phyloP scores from a whole-genome alignment of 2,888 invertebrate species.

The Yponomeuta malinellus region DNA sequence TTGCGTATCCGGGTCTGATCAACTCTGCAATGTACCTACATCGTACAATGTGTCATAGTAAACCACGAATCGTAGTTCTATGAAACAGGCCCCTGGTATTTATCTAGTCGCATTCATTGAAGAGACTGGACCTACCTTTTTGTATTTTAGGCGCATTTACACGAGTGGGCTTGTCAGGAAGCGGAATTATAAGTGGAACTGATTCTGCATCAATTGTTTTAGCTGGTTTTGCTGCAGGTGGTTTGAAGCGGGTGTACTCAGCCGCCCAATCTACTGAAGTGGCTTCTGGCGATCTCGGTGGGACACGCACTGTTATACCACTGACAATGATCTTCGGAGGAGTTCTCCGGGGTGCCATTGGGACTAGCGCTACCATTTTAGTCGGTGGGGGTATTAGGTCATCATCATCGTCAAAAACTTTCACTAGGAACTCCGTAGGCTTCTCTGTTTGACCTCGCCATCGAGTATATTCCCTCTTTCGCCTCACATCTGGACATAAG shows the following conservation, averaged over 20 bases:
- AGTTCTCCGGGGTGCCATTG: background rate
- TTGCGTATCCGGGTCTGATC: no score
- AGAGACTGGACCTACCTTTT: background rate
- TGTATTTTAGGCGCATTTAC: background rate
- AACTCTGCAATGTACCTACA: no score
- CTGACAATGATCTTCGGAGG: background rate
- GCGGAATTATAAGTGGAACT: background rate
- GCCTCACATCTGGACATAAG: slow-evolving; percentile 38
- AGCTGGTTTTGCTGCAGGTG: background rate
- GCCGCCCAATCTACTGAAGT: background rate
- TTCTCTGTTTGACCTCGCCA: slow-evolving; percentile 50
- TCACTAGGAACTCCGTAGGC: slow-evolving; percentile 59
- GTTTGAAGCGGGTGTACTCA: background rate
- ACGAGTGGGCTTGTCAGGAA: background rate
- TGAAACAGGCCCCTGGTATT: no score
- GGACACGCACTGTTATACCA: background rate
- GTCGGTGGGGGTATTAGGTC: background rate
- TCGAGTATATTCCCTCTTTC: slow-evolving; percentile 60
- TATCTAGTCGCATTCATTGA: no score
- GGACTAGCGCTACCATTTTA: background rate
- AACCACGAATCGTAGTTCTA: no score
- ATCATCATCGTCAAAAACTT: slow-evolving; percentile 59
- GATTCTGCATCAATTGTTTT: background rate
- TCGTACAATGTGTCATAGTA: no score
- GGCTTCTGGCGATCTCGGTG: background rate